phyloP scores from a whole-genome alignment of 2,888 invertebrate genomes.

The Masnerella sp. region DNA sequence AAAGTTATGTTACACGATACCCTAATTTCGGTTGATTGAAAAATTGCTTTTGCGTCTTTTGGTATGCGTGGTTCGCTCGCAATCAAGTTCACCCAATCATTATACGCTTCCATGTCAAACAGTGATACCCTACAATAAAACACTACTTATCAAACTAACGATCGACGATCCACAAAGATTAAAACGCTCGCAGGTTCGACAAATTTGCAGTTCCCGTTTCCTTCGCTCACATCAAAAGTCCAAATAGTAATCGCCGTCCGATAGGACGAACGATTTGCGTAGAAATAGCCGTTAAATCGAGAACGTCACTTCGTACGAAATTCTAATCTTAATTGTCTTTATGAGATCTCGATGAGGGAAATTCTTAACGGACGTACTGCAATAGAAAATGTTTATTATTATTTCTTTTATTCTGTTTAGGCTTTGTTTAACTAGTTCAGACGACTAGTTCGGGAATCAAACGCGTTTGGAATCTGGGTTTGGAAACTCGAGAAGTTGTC shows the following conservation, averaged over 20 bases:
- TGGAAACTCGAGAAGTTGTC: no score
- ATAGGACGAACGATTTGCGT: conserved; percentile 25
- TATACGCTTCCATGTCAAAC: conserved; percentile 39
- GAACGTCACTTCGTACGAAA: conserved; percentile 52
- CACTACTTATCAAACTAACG: conserved; percentile 55
- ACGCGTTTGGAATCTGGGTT: no score
- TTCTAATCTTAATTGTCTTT: conserved; percentile 57
- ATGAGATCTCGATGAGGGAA: conserved; percentile 60
- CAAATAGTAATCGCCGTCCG: no score
- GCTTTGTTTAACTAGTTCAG: conserved; percentile 56
- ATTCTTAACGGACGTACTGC: conserved; percentile 61
- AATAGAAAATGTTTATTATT: conserved; percentile 58
- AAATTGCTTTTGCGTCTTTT: not conserved
- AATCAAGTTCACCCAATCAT: conserved; percentile 13
- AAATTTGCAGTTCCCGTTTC: not conserved
- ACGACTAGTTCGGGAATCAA: conserved; percentile 16
- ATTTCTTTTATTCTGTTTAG: conserved; percentile 55
- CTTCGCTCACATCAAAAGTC: not conserved
- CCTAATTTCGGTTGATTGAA: not conserved
- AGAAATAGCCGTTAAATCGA: conserved; percentile 45
- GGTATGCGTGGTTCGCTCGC: not conserved
- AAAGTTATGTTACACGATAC: not conserved
- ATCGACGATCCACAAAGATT: conserved; percentile 53
- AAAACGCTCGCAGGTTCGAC: conserved; percentile 12
- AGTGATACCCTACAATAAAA: conserved; percentile 52